These are phyloP conservation scores for Melolontha melolontha DNA, from an alignment of 2,888 invertebrate species.

Conservation along the genomic window DNA sequence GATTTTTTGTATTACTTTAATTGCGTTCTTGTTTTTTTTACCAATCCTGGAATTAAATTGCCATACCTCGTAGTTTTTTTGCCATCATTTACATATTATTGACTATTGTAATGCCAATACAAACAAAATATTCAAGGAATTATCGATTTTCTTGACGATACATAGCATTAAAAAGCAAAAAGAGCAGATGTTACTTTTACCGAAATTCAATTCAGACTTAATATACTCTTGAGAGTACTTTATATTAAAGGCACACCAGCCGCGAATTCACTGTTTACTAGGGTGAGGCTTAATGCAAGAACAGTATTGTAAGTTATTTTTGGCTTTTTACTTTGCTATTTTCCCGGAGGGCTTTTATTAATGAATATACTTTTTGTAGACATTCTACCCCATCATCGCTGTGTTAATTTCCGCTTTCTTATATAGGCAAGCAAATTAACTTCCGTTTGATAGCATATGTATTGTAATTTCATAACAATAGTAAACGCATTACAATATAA, in stretches of 20 bases:
- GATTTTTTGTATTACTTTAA: no score
- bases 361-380: conserved; percentile 12
- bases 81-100: no score
- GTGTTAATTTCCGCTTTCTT: conserved; percentile 24
- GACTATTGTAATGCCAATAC: no score
- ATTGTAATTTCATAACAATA: neutral
- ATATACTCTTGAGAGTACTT: conserved; percentile 16
- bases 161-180: neutral
- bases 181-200: neutral
- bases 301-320: conserved; percentile 7
- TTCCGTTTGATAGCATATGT: neutral
- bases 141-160: neutral
- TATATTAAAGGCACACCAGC: conserved; percentile 13
- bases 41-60: no score
- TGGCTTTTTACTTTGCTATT: conserved; percentile 12
- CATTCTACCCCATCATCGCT: neutral
- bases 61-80: no score
- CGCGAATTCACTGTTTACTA: conserved; percentile 13
- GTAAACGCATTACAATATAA: neutral
- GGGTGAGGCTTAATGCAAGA: conserved; percentile 29
- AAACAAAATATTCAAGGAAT: no score
- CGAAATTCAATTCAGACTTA: neutral
- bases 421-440: conserved; percentile 5
- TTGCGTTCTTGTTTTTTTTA: no score
- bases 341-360: conserved; percentile 5